Conservation (phyloP, 2,113 vertebrate species). For the Amazona vittata region DNA sequence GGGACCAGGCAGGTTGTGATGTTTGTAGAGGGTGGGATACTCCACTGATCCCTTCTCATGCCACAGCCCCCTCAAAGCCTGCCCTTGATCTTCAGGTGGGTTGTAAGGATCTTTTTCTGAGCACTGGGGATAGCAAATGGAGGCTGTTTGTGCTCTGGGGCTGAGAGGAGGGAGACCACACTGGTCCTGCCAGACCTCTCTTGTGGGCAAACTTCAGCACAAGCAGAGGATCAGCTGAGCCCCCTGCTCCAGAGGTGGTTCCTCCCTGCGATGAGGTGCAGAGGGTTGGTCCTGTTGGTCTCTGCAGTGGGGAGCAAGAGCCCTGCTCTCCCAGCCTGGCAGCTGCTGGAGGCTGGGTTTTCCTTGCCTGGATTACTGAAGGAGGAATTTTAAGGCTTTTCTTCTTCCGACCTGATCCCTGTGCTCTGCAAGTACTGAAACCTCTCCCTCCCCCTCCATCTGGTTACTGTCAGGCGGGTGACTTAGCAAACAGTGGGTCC, state of each 20-base stretch:
- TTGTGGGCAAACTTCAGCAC: not conserved
- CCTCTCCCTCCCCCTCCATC: not conserved
- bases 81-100: not conserved
- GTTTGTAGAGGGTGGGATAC: rapidly evolving
- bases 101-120: not conserved
- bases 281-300: not conserved
- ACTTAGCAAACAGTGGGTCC: not conserved
- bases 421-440: not conserved
- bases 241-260: not conserved
- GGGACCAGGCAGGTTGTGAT: not conserved
- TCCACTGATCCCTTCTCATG: not conserved
- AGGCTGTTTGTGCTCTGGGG: rapidly evolving
- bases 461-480: not conserved
- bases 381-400: not conserved
- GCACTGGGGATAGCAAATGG: not conserved
- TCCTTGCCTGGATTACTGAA: not conserved
- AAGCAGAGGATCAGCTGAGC: not conserved
- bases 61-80: rapidly evolving
- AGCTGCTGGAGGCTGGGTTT: not conserved
- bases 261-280: not conserved
- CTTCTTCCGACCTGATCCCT: not conserved
- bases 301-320: not conserved
- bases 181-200: rapidly evolving
- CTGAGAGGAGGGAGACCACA: not conserved
- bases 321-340: not conserved